Conservation (phyloP, 2,888 invertebrate genomes). For the Palloptera scutellata region DNA sequence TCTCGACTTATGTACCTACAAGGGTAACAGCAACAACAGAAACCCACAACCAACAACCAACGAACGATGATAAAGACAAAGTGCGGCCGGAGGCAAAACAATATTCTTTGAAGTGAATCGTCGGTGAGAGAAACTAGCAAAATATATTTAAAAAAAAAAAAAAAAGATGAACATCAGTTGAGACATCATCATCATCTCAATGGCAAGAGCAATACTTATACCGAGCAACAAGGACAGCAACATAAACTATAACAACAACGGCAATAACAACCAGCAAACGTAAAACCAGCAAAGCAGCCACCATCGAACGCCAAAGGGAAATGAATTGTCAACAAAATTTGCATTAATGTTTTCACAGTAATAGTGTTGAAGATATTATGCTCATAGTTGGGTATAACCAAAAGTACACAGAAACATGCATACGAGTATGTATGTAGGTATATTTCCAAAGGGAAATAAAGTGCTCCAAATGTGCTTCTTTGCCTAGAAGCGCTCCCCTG, state of each 20-base stretch:
- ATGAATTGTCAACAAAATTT: conserved; percentile 31
- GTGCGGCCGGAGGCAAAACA: conserved; percentile 15
- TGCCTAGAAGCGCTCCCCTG: too few species aligned
- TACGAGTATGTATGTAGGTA: too few species aligned
- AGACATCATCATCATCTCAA: background rate
- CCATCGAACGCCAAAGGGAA: conserved; percentile 30
- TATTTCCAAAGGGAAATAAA: too few species aligned
- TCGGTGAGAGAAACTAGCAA: background rate
- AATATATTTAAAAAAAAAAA: background rate
- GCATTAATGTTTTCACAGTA: conserved; percentile 18
- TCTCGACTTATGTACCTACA: background rate
- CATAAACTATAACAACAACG: background rate
- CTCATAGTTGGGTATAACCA: too few species aligned
- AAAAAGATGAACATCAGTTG: too few species aligned
- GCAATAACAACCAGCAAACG: background rate
- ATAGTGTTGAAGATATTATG: background rate
- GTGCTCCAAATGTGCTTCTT: too few species aligned
- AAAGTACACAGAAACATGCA: too few species aligned
- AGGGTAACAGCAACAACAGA: conserved; percentile 19
- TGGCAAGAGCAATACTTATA: background rate
- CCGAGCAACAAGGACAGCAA: background rate
- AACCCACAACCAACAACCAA: too few species aligned
- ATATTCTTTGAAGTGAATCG: conserved; percentile 17
- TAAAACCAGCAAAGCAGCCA: too few species aligned
- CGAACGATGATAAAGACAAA: conserved; percentile 15